phyloP scores from a whole-genome alignment of 2,797 vertebrate species.

The Pangasius mekongensis region DNA sequence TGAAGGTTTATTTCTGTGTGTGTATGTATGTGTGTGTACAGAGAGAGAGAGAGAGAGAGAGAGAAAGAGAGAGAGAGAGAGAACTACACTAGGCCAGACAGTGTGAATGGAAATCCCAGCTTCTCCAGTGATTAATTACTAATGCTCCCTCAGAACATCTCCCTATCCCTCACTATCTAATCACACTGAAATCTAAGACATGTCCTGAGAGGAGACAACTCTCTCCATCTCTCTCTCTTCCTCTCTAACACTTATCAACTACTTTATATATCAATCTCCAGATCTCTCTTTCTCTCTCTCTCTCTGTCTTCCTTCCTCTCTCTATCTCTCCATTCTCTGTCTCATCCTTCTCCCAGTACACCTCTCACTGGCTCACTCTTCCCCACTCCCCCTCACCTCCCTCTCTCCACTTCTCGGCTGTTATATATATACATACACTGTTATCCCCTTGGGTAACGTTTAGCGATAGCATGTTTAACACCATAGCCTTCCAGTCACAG shows the following conservation, averaged over 20 bases:
- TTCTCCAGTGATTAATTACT: constrained; percentile 75
- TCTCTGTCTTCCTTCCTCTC: constrained; percentile 17
- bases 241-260: constrained; percentile 49
- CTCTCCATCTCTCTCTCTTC: constrained; percentile 44
- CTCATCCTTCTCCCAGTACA: constrained; percentile 17
- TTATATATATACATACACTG: constrained; percentile 63
- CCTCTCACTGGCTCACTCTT: constrained; percentile 51
- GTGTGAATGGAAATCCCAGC: constrained; percentile 66
- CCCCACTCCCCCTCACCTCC: constrained; percentile 33
- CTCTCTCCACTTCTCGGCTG: constrained; percentile 39
- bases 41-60: constrained; percentile 45
- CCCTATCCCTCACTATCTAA: constrained; percentile 77
- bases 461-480: constrained; percentile 80
- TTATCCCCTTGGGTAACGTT: constrained; percentile 78
- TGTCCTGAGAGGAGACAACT: constrained; percentile 65
- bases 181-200: constrained; percentile 78
- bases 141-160: constrained; percentile 76
- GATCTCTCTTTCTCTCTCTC: constrained; percentile 21
- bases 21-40: constrained; percentile 26
- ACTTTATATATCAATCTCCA: constrained; percentile 47
- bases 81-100: constrained; percentile 59
- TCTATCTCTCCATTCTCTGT: constrained; percentile 42
- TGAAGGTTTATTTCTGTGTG: constrained; percentile 24
- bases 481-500: constrained; percentile 72
- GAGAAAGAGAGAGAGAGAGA: constrained; percentile 45